Evolutionary conservation across 2,113 vertebrate genomes (phyloP).

Genomic region (Emydura subglobosa): DNA sequence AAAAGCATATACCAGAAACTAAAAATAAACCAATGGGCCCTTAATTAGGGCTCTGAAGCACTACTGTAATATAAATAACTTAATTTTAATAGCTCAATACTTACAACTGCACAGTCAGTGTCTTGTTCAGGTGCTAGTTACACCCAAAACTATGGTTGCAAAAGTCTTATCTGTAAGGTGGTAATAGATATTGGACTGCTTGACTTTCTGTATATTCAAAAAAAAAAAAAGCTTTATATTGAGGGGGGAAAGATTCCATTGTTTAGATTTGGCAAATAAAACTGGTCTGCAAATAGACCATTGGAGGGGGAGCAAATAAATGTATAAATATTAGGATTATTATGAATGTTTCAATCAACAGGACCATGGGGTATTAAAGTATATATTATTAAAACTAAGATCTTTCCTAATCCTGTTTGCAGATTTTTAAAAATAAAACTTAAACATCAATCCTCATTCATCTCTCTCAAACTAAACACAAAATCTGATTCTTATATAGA

Average conservation of each 20-base stretch:
- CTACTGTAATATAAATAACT: background rate
- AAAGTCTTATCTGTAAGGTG: background rate
- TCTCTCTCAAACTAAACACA: background rate
- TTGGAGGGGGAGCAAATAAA: background rate
- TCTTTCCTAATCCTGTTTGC: background rate
- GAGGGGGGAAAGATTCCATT: background rate
- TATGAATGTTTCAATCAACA: background rate
- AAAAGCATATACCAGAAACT: background rate
- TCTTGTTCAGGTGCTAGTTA: background rate
- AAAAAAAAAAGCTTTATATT: background rate
- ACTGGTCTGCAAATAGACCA: background rate
- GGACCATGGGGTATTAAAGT: too few species aligned
- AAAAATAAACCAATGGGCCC: background rate
- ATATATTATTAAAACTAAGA: background rate
- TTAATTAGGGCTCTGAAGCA: background rate
- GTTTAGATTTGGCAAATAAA: background rate
- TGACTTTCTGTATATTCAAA: background rate
- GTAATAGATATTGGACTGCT: background rate
- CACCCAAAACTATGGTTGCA: background rate
- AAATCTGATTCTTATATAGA: background rate
- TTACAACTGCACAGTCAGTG: accelerated
- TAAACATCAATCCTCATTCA: background rate
- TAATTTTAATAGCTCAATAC: accelerated
- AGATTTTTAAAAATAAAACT: background rate
- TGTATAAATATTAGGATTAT: background rate